A percentile compares a stretch with the other conserved stretches of the same genome.
Conservation (phyloP, 1,140 invertebrate species). For the Lordiphosa mommai region DNA sequence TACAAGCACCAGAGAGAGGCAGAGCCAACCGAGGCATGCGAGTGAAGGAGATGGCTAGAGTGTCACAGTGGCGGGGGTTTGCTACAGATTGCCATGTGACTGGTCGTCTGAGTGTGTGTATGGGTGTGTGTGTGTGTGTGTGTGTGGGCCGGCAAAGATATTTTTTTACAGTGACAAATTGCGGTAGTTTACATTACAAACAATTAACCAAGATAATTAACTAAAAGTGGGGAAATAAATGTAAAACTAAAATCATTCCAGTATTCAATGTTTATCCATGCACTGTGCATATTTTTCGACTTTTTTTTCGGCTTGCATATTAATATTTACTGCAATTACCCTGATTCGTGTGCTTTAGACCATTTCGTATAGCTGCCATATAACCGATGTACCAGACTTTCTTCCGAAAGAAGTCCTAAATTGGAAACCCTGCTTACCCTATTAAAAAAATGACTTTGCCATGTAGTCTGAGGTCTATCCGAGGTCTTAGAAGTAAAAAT, state of each 20-base stretch:
- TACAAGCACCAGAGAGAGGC: not conserved
- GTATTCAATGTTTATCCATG: no score
- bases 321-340: no score
- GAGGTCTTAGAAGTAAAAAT: no score
- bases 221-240: not conserved
- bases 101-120: slow-evolving; percentile 52
- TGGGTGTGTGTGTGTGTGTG: slow-evolving; percentile 17
- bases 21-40: slow-evolving; percentile 23
- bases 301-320: no score
- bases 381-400: no score
- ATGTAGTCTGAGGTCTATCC: no score
- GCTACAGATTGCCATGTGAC: slow-evolving; percentile 54
- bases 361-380: no score
- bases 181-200: slow-evolving; percentile 21
- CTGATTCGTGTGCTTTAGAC: no score
- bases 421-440: no score
- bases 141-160: slow-evolving; percentile 30
- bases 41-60: slow-evolving; percentile 37
- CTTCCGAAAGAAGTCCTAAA: no score
- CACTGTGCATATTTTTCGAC: no score
- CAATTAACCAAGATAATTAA: slow-evolving; percentile 21
- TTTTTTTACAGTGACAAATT: slow-evolving; percentile 44
- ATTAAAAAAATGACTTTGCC: no score
- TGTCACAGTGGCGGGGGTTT: slow-evolving; percentile 61
- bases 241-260: not conserved